Conservation (phyloP, 2,113 vertebrate genomes). For the Cyrtonyx montezumae region DNA sequence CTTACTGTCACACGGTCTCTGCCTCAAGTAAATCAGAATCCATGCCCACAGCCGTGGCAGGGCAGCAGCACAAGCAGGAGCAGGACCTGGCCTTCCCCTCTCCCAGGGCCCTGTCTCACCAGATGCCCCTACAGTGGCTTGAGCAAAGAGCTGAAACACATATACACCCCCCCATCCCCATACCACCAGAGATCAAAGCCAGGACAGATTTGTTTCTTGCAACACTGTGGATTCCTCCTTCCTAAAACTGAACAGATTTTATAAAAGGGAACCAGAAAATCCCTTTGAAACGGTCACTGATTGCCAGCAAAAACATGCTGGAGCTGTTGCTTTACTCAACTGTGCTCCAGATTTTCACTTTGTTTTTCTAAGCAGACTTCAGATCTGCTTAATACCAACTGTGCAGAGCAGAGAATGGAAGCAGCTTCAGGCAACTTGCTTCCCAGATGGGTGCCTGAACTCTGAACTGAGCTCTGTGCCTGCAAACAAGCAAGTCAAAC, state of each 20-base stretch:
- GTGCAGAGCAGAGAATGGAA: neutral
- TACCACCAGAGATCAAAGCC: neutral
- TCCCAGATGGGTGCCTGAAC: neutral
- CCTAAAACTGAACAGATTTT: neutral
- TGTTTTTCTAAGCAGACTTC: neutral
- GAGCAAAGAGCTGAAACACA: neutral
- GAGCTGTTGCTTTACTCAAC: neutral
- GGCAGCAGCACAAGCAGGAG: neutral
- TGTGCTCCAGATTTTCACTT: neutral
- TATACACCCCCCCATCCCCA: neutral
- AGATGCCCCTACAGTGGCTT: neutral
- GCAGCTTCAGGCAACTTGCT: neutral
- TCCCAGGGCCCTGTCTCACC: neutral
- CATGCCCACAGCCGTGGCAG: accelerated
- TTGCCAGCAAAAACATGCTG: neutral
- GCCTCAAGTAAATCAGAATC: neutral
- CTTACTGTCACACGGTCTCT: neutral
- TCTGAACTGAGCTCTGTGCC: neutral
- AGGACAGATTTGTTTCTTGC: neutral
- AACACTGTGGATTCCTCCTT: neutral
- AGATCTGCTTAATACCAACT: neutral
- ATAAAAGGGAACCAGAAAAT: neutral
- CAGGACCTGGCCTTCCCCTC: neutral
- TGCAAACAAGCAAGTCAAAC: neutral
- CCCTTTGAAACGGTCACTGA: neutral